Evolutionary conservation across 1,140 invertebrate species (phyloP), one percentile per base, ranked within the genome.

Genomic region (Listronotus oregonensis): DNA sequence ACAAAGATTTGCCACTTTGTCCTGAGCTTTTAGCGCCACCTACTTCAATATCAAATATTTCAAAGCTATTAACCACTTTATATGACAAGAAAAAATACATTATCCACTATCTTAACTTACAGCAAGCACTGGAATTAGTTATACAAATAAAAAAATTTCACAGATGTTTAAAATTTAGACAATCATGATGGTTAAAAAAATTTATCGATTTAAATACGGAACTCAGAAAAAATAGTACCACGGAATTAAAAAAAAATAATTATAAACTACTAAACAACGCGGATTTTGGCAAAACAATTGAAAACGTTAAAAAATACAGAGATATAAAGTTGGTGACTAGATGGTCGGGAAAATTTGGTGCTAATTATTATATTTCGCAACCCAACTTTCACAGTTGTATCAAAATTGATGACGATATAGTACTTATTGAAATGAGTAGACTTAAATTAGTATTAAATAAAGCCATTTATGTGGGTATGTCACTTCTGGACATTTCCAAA

Each of bases 201-300:
- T 79, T 79, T 58, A 80, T 80, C 34, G 75, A 79, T 31, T 61
- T 79, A 10, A 80, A 80, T 73, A 80, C 73, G 27, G 57, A 72
- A 50, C 51, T 73, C 37, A 57, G 78, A 68, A 52, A 70, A 46
- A 10, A n/a, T 75, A 7, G 77, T 54, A 42, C 78, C 74, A 54
- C 74, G 72, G 14, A 82, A 82, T 68, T 74, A 79, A 9, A 34
- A 67, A 79, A 82, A 71, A 75, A 82, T 51, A 77, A 80, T 52
- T 83, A 64, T 57, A 84, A 83, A 72, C 63, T 81, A 6, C 75
- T 80, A 70, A 81, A 79, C 57, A 81, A 82, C 63, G 49, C 70
- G 6, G 67, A 79, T 10, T 80, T 80, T 75, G 80, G 83, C 5
- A 81, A 82, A 72, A 80, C 76, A 4, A 78, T 81, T 70, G 79